Evolutionary conservation across 2,113 vertebrate species (phyloP), one percentile per base, ranked within the genome.

Genomic region (Stigmatopora argus): DNA sequence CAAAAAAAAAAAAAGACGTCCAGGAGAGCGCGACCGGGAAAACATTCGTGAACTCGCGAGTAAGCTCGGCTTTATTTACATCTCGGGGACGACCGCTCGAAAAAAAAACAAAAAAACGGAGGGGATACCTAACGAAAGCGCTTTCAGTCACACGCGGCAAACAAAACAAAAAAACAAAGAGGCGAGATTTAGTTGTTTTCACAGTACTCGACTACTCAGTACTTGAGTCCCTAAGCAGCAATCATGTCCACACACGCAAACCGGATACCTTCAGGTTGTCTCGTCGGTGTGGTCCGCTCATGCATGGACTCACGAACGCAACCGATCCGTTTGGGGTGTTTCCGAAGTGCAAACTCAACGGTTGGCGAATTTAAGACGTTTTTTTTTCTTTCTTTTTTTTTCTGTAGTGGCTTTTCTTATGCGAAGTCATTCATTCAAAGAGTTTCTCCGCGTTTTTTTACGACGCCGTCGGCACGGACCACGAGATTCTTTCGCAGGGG

Each of bases 121-220:
- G 78, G 4, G 17, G 67, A 71, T 67, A 71, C 60, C 31, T 56
- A 23, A 53, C 58, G 23, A 78, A 83, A 74, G 67, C 79, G 41
- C 65, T 55, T 31, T 49, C 56, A 4, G 56, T 75, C 78, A 77
- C 75, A 61, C 47, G 56, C 66, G 23, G 65, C 41, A 47, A 78
- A n/a, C n/a, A 66, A 61, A 41, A 41, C 2, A 41, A 8, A 5
- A 8, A 41, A 7, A 7, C 78, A 58, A 79, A 69, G 77, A 80
- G 66, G 57, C 44, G 2, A 23, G 53, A 55, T 67, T 48, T 65
- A 67, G 63, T 62, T 45, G 11, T 80, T 55, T 80, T 86, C 79
- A 89, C 83, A 87, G 87, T 84, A 87, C 75, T 75, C 62, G 46
- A 86, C 77, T 15, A 78, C 70, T 82, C 53, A 31, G 53, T 56